These are phyloP conservation scores for Eumeta japonica DNA, from an alignment of 1,140 invertebrate genomes.

Conservation along the genomic window DNA sequence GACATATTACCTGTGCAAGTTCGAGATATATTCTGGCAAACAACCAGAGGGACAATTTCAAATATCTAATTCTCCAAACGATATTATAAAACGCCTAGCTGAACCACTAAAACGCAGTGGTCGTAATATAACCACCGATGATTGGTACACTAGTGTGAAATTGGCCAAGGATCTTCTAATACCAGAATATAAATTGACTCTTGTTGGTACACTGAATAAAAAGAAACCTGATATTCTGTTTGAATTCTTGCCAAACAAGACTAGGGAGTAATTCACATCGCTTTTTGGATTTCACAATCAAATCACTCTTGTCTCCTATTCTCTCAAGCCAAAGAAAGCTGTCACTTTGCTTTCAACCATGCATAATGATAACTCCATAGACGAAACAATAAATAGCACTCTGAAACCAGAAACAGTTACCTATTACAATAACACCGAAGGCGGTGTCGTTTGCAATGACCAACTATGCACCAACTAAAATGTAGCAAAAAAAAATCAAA, in stretches of 20 bases:
- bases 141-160: too few species aligned
- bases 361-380: constrained; percentile 22
- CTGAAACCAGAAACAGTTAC: constrained; percentile 24
- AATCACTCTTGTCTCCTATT: constrained; percentile 24
- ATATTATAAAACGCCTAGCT: constrained; percentile 14
- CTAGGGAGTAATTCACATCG: constrained; percentile 6
- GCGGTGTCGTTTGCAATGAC: too few species aligned
- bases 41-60: too few species aligned
- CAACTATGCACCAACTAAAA: constrained; percentile 23
- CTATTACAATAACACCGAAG: constrained; percentile 27
- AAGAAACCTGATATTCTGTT: constrained; percentile 15
- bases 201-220: constrained; percentile 18
- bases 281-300: constrained; percentile 18
- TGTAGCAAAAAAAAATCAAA: constrained; percentile 19
- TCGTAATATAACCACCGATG: constrained; percentile 15
- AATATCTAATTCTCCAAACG: constrained; percentile 18
- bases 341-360: constrained; percentile 24
- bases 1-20: too few species aligned
- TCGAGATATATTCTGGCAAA: too few species aligned
- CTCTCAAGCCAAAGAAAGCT: too few species aligned
- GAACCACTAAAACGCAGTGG: constrained; percentile 17
- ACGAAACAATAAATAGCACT: constrained; percentile 9
- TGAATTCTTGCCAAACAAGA: constrained; percentile 18
- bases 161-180: constrained; percentile 9
- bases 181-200: too few species aligned